Conservation (phyloP, 2,888 invertebrate species). For the Pollenia griseotomentosa region DNA sequence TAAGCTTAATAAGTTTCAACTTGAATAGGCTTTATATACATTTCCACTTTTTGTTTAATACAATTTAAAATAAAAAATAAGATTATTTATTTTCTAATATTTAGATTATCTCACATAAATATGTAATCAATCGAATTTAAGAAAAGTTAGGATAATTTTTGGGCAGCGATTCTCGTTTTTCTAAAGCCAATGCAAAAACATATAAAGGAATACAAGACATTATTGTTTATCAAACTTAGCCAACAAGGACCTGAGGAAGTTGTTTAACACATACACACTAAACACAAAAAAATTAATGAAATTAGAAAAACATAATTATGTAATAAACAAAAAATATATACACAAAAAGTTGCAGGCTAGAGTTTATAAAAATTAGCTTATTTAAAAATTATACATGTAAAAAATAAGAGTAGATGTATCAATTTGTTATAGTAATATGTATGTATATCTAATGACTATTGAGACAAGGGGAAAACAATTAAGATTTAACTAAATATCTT, state of each 20-base stretch:
- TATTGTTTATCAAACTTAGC: conserved; percentile 59
- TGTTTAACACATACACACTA: conserved; percentile 47
- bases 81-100: conserved; percentile 14
- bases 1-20: conserved; percentile 44
- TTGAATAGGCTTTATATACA: conserved; percentile 27
- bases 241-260: conserved; percentile 69
- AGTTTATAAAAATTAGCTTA: conserved; percentile 7
- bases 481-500: conserved; percentile 67
- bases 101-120: conserved; percentile 22
- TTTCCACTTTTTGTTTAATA: not conserved
- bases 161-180: not conserved
- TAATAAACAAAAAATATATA: conserved; percentile 35
- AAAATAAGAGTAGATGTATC: conserved; percentile 31
- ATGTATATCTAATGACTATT: conserved; percentile 63
- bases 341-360: not conserved
- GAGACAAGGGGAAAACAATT: conserved; percentile 57
- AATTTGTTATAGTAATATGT: conserved; percentile 42
- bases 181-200: conserved; percentile 3
- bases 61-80: conserved; percentile 28
- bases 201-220: conserved; percentile 22
- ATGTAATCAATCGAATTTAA: conserved; percentile 22
- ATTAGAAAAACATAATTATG: conserved; percentile 1
- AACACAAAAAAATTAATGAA: conserved; percentile 34
- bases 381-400: conserved; percentile 13
- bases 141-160: conserved; percentile 10